Percentiles rank a stretch among this genome's conserved stretches.
phyloP scores from a whole-genome alignment of 2,113 vertebrate species.

The Rutilus rutilus region DNA sequence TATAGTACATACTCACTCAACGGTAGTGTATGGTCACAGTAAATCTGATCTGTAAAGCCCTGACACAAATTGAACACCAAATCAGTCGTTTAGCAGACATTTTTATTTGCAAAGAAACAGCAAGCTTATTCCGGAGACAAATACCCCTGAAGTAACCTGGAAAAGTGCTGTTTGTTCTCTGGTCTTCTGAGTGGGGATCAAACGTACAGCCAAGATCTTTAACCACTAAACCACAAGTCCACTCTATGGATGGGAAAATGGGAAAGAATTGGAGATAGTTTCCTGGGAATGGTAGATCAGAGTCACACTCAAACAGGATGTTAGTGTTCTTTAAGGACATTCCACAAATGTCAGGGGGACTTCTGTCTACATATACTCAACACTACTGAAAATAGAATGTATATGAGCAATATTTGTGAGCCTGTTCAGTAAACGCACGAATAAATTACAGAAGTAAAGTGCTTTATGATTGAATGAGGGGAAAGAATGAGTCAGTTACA shows the following conservation, averaged over 20 bases:
- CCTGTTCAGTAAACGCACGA: background rate
- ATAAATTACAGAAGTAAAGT: background rate
- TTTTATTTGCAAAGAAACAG: background rate
- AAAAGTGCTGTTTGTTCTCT: background rate
- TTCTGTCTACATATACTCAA: conserved; percentile 7
- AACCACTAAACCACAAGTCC: background rate
- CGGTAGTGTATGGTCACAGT: no score
- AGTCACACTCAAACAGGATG: conserved; percentile 39
- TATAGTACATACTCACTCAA: no score
- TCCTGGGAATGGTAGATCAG: conserved; percentile 14
- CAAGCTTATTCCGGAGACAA: background rate
- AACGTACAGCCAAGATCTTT: background rate
- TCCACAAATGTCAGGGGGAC: conserved; percentile 1
- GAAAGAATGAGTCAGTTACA: conserved; percentile 1
- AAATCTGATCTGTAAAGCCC: background rate
- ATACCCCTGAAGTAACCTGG: background rate
- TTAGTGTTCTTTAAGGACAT: conserved; percentile 27
- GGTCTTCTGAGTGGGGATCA: background rate
- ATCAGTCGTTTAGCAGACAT: background rate
- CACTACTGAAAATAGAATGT: background rate
- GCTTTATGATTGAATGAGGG: background rate
- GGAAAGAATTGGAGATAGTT: background rate
- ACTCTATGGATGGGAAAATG: conserved; percentile 15
- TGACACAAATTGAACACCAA: background rate
- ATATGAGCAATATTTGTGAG: background rate